Evolutionary conservation across 2,888 invertebrate genomes (phyloP), one percentile per base, ranked within the genome.

Genomic region (Pelosia muscerda): DNA sequence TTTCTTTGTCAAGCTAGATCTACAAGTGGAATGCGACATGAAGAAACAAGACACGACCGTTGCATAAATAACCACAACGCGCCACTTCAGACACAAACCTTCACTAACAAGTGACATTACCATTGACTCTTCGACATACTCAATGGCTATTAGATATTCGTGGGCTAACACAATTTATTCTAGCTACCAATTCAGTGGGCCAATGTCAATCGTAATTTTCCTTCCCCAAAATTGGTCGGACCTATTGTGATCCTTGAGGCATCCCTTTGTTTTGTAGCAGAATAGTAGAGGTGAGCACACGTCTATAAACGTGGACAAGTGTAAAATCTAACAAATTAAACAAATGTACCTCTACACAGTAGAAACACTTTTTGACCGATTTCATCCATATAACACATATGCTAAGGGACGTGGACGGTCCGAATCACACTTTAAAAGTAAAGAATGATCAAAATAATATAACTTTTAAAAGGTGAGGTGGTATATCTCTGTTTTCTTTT

Each of bases 181-280:
- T 31, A 2, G n/a, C 28, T 26, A 28, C 49, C n/a, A 61, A 68
- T 72, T 68, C 22, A 62, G 61, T 75, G 58, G 79, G 67, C 56
- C 78, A 78, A 73, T 75, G 78, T 69, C 79, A 78, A 61, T 65
- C 63, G 9, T 38, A 28, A 61, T 76, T 78, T 78, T 81, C 81
- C 81, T 78, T 75, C 81, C 76, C 63, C 26, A 10, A 70, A 55
- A 49, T 57, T 56, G 13, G 23, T 38, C 8, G 53, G 54, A 31
- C 26, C 65, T n/a, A 62, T 19, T 15, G 9, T 25, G 53, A 10
- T 49, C 62, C 57, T 57, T 58, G 57, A 53, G n/a, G 25, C 6
- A 56, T n/a, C 57, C 57, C 28, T 57, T 57, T 31, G 26, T 57
- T 57, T 8, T 10, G 4, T 31, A 5, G 55, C 23, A 15, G 9